Evolutionary conservation across 2,113 vertebrate species (phyloP).

Genomic region (Oncorhynchus tshawytscha): DNA sequence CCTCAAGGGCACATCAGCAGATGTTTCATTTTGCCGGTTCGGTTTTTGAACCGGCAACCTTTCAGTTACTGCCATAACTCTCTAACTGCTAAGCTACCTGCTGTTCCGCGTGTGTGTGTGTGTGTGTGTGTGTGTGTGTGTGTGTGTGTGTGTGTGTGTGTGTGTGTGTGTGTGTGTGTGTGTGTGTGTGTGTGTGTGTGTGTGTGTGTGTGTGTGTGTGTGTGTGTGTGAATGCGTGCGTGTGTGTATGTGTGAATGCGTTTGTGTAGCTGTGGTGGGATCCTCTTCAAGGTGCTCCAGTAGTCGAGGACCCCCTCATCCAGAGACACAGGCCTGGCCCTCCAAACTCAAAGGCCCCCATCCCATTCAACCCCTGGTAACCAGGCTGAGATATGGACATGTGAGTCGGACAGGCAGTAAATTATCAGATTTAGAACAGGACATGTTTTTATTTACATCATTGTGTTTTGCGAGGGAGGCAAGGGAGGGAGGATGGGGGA

Average conservation of each 20-base stretch:
- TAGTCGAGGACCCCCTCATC: conserved; percentile 65
- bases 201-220: neutral
- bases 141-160: neutral
- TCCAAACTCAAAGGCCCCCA: conserved; percentile 66
- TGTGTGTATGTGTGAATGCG: neutral
- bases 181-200: neutral
- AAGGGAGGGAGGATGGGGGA: conserved; percentile 30
- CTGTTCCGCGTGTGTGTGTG: too few species aligned
- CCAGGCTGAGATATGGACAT: conserved; percentile 69
- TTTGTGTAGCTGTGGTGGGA: conserved; percentile 2
- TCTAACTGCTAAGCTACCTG: too few species aligned
- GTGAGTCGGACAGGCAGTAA: conserved; percentile 70
- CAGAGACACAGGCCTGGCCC: conserved; percentile 68
- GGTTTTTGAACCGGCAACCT: too few species aligned
- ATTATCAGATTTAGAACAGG: conserved; percentile 64
- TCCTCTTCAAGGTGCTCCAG: conserved; percentile 76
- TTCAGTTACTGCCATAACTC: too few species aligned
- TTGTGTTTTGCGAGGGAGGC: conserved; percentile 40
- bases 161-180: neutral
- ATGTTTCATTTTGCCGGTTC: too few species aligned
- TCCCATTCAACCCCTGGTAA: conserved; percentile 67
- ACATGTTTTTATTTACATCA: conserved; percentile 74
- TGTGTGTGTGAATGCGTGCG: neutral
- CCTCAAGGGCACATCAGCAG: too few species aligned
- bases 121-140: too few species aligned